These are phyloP conservation scores for Betta splendens DNA, from an alignment of 2,797 vertebrate species.

Conservation along the genomic window DNA sequence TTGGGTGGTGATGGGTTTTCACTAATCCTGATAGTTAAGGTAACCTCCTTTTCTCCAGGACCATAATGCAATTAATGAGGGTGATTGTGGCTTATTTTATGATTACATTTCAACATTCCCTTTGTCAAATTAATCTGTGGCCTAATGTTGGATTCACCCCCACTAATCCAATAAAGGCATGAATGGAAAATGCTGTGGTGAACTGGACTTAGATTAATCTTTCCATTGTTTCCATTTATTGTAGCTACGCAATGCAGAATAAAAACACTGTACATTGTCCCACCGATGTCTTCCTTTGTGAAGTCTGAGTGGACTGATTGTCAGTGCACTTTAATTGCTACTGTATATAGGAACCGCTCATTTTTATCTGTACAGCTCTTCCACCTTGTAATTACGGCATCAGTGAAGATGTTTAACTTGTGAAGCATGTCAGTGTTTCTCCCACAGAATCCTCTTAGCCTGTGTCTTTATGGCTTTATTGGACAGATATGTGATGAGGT, in stretches of 20 bases:
- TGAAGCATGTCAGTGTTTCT: conserved; percentile 20
- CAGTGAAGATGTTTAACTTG: conserved; percentile 22
- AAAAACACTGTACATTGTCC: conserved; percentile 12
- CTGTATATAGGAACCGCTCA: conserved; percentile 1
- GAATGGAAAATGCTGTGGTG: conserved; percentile 37
- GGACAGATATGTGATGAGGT: conserved; percentile 52
- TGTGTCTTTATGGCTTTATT: conserved; percentile 58
- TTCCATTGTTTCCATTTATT: conserved; percentile 50
- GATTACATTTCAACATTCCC: conserved; percentile 41
- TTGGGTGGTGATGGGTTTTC: conserved; percentile 13
- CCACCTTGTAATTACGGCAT: conserved; percentile 40
- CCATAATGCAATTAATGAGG: conserved; percentile 42
- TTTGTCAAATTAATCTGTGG: conserved; percentile 58
- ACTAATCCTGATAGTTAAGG: conserved; percentile 6
- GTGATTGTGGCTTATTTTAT: conserved; percentile 37
- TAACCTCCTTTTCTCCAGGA: conserved; percentile 34
- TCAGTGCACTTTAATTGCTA: conserved; percentile 3
- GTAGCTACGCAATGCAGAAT: conserved; percentile 12
- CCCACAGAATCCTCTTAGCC: conserved; percentile 32
- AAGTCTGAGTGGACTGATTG: conserved; percentile 26
- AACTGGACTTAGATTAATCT: conserved; percentile 47
- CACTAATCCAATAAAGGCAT: conserved; percentile 63
- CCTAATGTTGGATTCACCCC: conserved; percentile 51
- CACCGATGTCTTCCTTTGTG: conserved; percentile 20
- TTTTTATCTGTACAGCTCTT: conserved; percentile 6